Evolutionary conservation across 2,888 invertebrate species (phyloP), one percentile per base, ranked within the genome.

Genomic region (Caenorhabditis uteleia): DNA sequence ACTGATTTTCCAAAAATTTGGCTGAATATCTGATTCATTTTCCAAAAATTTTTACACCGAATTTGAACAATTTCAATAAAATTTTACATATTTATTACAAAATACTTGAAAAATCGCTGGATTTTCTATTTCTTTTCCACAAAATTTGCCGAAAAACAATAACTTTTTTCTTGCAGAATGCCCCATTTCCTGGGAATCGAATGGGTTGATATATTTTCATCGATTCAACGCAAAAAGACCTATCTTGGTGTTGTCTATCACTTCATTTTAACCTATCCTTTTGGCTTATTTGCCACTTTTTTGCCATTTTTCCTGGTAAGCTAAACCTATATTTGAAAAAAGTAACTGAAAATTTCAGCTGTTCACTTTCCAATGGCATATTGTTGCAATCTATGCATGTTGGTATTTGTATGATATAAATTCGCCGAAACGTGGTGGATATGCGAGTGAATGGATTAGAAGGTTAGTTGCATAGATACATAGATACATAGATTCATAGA

Each of bases 331-430:
- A n/a, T 6, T 5, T 33, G 33, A 33, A 33, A 29, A 29, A 33
- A 33, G 12, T 33, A 7, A 33, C 12, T 4, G 16, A 33, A 14
- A 7, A 25, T 40, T 40, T 40, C 23, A 70, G 53, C 20, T 85
- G 0, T 62, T 84, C 76, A 86, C 86, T 2, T 67, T 70, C 29
- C 67, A 64, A 50, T 70, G 68, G 70, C 51, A 58, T 8, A 14
- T 74, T 21, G 39, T 74, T 14, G 50, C 49, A 5, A 27, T 70
- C 33, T 77, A 76, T 48, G 47, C 39, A 0, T 75, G 86, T 3
- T 91, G 90, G 89, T 87, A 89, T 80, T 85, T 88, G 49, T 88
- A 87, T 58, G 91, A 91, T 79, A 85, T 87, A 33, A 87, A 89
- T 14, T 86, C 86, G 1, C 86, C 89, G 57, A 86, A 88, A 55